Percentiles rank a stretch among this genome's conserved stretches.
Evolutionary conservation across 2,888 invertebrate species (phyloP).

Genomic region (Drosophila trichaetosa): DNA sequence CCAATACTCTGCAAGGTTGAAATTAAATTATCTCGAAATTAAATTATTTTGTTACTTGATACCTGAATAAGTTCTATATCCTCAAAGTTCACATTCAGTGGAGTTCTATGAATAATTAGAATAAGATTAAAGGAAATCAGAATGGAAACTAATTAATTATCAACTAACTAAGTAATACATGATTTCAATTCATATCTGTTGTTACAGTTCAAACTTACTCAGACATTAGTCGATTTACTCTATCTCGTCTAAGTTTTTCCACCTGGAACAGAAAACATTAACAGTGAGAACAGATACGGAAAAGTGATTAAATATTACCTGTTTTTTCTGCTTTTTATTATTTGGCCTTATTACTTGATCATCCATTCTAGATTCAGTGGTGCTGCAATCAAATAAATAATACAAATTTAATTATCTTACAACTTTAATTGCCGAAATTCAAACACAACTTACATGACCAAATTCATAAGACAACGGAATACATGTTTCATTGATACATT

Average conservation of each 20-base stretch:
- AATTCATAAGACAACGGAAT: neutral
- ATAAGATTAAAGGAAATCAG: neutral
- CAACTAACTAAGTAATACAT: too few species aligned
- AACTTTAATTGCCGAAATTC: neutral
- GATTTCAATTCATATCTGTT: neutral
- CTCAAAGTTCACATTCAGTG: neutral
- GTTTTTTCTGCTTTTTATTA: neutral
- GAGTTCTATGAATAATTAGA: neutral
- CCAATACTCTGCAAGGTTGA: neutral
- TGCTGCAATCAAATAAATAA: neutral
- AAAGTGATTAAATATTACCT: neutral
- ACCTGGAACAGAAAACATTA: neutral
- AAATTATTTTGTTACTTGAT: neutral
- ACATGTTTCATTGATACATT: neutral
- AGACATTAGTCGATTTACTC: neutral
- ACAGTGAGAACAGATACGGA: neutral
- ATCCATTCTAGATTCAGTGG: neutral
- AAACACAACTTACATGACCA: neutral
- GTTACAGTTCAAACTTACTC: neutral
- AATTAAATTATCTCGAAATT: neutral
- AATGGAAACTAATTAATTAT: neutral
- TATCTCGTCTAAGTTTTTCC: neutral
- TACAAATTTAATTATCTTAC: neutral
- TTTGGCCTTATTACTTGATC: neutral
- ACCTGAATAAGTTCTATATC: neutral